Percentiles rank a stretch among this genome's conserved stretches.
These are phyloP conservation scores for Hiodon alosoides DNA, from an alignment of 2,113 vertebrate genomes.

Conservation along the genomic window DNA sequence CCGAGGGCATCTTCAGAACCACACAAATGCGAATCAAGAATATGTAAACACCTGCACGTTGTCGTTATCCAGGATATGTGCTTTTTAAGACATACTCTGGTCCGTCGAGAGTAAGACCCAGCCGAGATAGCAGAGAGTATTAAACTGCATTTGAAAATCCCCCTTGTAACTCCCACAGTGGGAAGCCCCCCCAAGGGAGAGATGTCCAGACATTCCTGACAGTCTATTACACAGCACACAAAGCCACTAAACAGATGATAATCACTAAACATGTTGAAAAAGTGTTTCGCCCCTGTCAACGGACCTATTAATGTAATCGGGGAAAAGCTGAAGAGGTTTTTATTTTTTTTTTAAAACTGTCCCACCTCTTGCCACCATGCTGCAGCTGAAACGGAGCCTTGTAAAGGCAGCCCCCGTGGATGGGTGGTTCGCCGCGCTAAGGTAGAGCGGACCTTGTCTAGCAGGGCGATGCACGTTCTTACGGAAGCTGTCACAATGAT, in stretches of 20 bases:
- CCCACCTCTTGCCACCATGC: background rate
- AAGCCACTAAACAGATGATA: constrained; percentile 49
- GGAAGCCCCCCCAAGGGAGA: constrained; percentile 26
- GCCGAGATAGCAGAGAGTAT: constrained; percentile 4
- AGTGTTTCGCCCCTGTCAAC: constrained; percentile 25
- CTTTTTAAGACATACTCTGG: background rate
- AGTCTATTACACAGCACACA: constrained; percentile 53
- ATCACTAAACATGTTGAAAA: constrained; percentile 36
- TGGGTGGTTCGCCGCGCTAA: constrained; percentile 50
- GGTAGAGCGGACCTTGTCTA: constrained; percentile 58
- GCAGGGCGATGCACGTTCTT: constrained; percentile 54
- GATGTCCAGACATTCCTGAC: constrained; percentile 46
- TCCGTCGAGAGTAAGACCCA: background rate
- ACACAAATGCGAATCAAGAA: too few relatives aligned
- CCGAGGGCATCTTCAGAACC: too few relatives aligned
- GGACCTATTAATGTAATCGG: constrained; percentile 26
- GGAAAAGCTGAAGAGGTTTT: constrained; percentile 20
- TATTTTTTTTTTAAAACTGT: background rate
- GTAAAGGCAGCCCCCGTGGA: constrained; percentile 37
- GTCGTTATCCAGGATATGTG: constrained; percentile 9
- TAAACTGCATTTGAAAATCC: constrained; percentile 18
- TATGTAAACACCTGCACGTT: constrained; percentile 26
- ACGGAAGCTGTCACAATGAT: constrained; percentile 56
- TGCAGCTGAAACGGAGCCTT: constrained; percentile 44
- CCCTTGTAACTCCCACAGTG: background rate